Percentiles rank a stretch among this genome's conserved stretches.
phyloP scores from a whole-genome alignment of 2,797 vertebrate species.

The Channallabes apus region DNA sequence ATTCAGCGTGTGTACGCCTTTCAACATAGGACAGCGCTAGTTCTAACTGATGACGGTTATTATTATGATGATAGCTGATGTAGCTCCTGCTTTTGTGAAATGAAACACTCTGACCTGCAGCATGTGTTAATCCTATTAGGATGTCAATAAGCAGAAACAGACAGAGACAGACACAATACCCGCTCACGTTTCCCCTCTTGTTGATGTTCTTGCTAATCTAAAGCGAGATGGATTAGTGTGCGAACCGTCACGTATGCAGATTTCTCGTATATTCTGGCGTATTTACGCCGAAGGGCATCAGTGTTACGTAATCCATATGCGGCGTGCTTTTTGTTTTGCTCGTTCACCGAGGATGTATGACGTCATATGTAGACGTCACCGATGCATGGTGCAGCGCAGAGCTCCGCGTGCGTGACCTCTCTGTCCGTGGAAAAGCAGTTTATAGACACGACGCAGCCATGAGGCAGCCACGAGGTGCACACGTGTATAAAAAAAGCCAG shows the following conservation, averaged over 20 bases:
- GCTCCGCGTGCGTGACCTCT: conserved; percentile 2
- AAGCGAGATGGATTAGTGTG: neutral
- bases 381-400: conserved; percentile 12
- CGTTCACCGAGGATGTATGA: conserved; percentile 14
- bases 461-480: neutral
- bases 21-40: neutral
- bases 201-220: neutral
- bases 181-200: neutral
- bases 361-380: conserved; percentile 15
- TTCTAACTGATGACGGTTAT: neutral
- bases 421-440: neutral
- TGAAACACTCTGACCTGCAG: neutral
- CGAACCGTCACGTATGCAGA: neutral
- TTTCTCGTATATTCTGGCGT: neutral
- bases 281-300: conserved; percentile 5
- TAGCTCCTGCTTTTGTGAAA: neutral
- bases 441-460: neutral
- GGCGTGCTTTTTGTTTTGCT: conserved; percentile 42
- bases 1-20: neutral
- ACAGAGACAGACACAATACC: neutral
- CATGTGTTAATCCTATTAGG: conserved; percentile 3
- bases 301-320: conserved; percentile 44
- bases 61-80: neutral
- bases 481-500: neutral
- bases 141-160: neutral